These are phyloP conservation scores for Resseliella maxima DNA, from an alignment of 2,888 invertebrate genomes.

Conservation along the genomic window DNA sequence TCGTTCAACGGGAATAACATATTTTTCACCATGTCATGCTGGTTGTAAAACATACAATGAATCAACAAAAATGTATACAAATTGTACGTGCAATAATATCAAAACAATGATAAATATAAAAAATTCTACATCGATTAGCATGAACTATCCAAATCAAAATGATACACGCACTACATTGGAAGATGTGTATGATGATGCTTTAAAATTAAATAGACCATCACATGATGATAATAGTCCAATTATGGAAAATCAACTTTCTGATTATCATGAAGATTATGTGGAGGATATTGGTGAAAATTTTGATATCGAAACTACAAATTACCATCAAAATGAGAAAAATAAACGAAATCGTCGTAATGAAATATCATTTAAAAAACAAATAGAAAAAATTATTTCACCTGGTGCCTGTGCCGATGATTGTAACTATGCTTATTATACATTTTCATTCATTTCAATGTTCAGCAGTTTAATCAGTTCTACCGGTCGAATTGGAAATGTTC, in stretches of 20 bases:
- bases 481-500: slow-evolving; percentile 75
- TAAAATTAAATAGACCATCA: not conserved
- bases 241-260: not conserved
- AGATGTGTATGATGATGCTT: not conserved
- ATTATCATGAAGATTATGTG: not conserved
- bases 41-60: slow-evolving; percentile 69
- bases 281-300: too few relatives aligned
- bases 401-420: slow-evolving; percentile 64
- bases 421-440: slow-evolving; percentile 67
- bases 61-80: slow-evolving; percentile 64
- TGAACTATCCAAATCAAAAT: not conserved
- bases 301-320: too few relatives aligned
- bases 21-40: slow-evolving; percentile 80
- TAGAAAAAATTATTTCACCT: too few relatives aligned
- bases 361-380: not conserved
- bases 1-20: slow-evolving; percentile 70
- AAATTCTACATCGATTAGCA: not conserved
- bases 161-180: not conserved
- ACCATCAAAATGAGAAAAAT: not conserved
- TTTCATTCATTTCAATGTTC: slow-evolving; percentile 69
- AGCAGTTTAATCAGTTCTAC: slow-evolving; percentile 74
- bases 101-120: too few relatives aligned
- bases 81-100: slow-evolving; percentile 72
- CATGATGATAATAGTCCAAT: not conserved
- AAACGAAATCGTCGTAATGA: not conserved